Base-by-base conservation (phyloP, 2,888 invertebrate species). In the Rotaria macrura region DNA sequence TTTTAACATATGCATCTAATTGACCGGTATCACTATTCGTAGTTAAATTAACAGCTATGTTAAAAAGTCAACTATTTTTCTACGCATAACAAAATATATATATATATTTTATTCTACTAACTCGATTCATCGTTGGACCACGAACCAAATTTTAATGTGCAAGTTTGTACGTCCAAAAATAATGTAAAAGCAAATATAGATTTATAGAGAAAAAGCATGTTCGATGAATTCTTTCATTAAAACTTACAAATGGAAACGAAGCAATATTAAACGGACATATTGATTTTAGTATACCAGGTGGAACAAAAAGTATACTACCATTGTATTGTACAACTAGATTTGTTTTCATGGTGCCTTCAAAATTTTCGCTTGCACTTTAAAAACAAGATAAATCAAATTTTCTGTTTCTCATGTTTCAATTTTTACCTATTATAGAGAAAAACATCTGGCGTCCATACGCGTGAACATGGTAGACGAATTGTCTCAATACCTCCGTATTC, bases 211-310 rank as follows among this genome's bases (percentile, higher is more conserved):
- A 43, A 5, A 43, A 43, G 10, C 5, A 47, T 47, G 47, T 14
- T 1, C 10, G 7, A 29, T 1, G 14, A 12, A 65, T n/a, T 29
- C 9, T 20, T 2, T n/a, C 4, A n/a, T 29, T 65, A 43, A 83
- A 52, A 83, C 83, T 47, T 29, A 40, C 84, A 40, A 55, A 98
- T 88, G 97, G 97, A 92, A 97, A 98, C 97, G 97, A 97, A 89
- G 96, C 97, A 93, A 98, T 97, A 93, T 97, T 96, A 90, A 98
- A 97, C 92, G 96, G 95, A 93, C 98, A 98, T 88, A 97, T 97
- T 92, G 96, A 96, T 92, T 96, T 96, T 93, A 98, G 96, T 92
- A 98, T 97, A 89, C 97, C 97, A 86, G 98, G 98, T 88, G 98
- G 98, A 89, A 98, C 95, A 93, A 97, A 97, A 88, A 95, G 93